Percentiles rank a stretch among this genome's conserved stretches.
Conservation (phyloP, 2,797 vertebrate genomes). For the Coracias cyanogaster region DNA sequence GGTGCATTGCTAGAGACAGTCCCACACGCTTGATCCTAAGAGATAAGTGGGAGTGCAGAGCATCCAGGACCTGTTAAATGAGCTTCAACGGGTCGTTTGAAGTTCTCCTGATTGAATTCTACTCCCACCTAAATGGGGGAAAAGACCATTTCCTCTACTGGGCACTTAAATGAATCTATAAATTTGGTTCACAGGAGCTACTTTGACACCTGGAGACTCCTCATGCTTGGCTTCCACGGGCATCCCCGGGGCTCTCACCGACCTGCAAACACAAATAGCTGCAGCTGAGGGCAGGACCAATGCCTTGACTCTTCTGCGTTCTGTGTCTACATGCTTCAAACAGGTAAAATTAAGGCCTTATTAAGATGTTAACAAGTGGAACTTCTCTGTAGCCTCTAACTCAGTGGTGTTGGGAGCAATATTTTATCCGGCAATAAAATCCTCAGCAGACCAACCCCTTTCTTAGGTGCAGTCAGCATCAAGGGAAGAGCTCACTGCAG, state of each 20-base stretch:
- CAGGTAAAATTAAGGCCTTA: rapidly evolving
- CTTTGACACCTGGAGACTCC: rapidly evolving
- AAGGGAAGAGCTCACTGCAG: neutral
- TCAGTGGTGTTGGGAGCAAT: neutral
- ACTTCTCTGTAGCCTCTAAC: neutral
- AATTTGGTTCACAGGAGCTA: rapidly evolving
- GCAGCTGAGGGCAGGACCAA: neutral
- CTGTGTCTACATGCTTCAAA: rapidly evolving
- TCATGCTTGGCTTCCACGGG: rapidly evolving
- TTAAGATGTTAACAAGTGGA: too few species aligned
- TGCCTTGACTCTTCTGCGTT: rapidly evolving
- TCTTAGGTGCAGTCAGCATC: neutral
- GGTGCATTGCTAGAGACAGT: too few species aligned
- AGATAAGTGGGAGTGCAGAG: rapidly evolving
- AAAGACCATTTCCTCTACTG: rapidly evolving
- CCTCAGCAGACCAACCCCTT: neutral
- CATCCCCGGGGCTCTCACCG: neutral
- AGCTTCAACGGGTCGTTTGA: neutral
- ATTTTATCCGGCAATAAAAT: neutral
- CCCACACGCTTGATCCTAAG: rapidly evolving
- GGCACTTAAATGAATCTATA: neutral
- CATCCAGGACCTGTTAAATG: rapidly evolving
- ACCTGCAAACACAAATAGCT: neutral
- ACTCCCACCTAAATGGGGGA: neutral
- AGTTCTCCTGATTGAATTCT: neutral